phyloP scores from a whole-genome alignment of 1,140 invertebrate species.

The Trachymyrmex cornetzi region DNA sequence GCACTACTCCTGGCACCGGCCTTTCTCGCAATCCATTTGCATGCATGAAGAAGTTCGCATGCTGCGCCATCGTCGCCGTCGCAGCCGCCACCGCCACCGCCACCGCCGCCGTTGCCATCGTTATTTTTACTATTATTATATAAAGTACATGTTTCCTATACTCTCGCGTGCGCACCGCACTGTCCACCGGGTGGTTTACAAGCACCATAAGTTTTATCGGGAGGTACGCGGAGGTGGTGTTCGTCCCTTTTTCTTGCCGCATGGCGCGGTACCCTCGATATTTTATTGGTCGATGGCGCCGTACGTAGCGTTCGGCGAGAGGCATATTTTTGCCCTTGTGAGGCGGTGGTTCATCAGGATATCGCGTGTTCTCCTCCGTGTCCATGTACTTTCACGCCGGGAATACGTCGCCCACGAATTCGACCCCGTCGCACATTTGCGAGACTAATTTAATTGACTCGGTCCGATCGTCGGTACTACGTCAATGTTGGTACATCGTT shows the following conservation, averaged over 20 bases:
- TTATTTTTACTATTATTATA: conserved; percentile 83
- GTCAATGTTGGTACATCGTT: not conserved
- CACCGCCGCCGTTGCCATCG: conserved; percentile 37
- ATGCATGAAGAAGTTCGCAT: conserved; percentile 78
- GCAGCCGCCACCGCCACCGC: conserved; percentile 24
- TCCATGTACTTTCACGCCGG: conserved; percentile 9
- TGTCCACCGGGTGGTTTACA: conserved; percentile 77
- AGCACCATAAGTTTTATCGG: conserved; percentile 80
- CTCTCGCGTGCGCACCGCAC: conserved; percentile 77
- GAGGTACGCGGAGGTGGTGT: conserved; percentile 67
- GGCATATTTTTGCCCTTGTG: conserved; percentile 1
- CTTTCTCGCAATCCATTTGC: conserved; percentile 80
- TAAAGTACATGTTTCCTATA: conserved; percentile 78
- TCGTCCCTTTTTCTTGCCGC: conserved; percentile 33
- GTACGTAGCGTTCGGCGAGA: conserved; percentile 13
- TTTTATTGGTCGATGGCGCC: conserved; percentile 22
- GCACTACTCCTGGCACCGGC: conserved; percentile 44
- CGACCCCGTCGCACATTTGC: not conserved
- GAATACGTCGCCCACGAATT: not conserved
- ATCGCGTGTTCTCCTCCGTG: not conserved
- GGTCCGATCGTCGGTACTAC: not conserved
- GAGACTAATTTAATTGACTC: conserved; percentile 34
- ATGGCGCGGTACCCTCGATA: not conserved
- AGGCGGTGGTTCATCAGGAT: not conserved
- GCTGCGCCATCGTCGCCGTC: conserved; percentile 71